Conservation (phyloP, 2,797 vertebrate species). For the Mionectes olivaceus region DNA sequence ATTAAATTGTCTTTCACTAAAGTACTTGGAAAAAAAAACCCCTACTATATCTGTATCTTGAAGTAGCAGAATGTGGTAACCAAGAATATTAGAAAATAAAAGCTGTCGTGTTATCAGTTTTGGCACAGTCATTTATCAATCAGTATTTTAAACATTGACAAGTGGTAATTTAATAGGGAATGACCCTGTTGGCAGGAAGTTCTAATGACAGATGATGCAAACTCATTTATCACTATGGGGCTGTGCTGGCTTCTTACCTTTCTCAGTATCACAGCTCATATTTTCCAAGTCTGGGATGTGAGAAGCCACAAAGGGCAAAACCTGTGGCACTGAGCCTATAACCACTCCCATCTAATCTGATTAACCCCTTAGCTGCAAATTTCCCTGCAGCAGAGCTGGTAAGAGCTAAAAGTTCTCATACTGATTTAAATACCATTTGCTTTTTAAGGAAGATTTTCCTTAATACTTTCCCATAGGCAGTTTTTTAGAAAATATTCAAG, state of each 20-base stretch:
- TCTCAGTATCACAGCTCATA: conserved; percentile 80
- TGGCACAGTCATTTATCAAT: conserved; percentile 96
- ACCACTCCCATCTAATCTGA: conserved; percentile 69
- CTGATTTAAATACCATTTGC: neutral
- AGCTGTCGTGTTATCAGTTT: conserved; percentile 88
- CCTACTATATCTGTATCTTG: conserved; percentile 71
- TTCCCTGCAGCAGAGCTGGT: neutral
- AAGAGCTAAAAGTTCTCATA: neutral
- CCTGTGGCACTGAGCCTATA: conserved; percentile 72
- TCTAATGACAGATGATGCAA: conserved; percentile 95
- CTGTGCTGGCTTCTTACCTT: conserved; percentile 83
- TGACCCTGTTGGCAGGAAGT: conserved; percentile 96
- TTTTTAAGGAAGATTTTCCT: neutral
- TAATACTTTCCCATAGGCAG: neutral
- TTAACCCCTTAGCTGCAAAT: conserved; percentile 73
- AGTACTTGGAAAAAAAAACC: conserved; percentile 28
- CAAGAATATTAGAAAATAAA: conserved; percentile 83
- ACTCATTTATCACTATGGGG: conserved; percentile 92
- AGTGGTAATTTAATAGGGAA: conserved; percentile 98
- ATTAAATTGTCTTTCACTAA: conserved; percentile 77
- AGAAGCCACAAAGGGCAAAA: conserved; percentile 81
- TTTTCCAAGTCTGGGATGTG: conserved; percentile 80
- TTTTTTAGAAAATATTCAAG: neutral
- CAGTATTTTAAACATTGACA: conserved; percentile 96
- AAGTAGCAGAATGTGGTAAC: conserved; percentile 79